Percentiles rank a stretch among this genome's conserved stretches.
phyloP scores from a whole-genome alignment of 2,888 invertebrate species.

The Onthophagus sagittarius region DNA sequence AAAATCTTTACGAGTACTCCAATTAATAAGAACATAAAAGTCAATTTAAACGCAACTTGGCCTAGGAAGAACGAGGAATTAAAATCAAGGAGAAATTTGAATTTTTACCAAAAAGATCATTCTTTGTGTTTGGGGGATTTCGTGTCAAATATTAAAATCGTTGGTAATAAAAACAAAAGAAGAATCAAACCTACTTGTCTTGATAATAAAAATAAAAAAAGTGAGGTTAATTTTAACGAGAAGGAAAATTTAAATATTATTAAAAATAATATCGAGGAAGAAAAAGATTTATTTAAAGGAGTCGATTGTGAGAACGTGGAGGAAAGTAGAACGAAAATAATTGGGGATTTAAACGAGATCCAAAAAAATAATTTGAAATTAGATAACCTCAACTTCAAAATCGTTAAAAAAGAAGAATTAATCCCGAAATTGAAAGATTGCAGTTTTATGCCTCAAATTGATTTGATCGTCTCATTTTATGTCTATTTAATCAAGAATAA shows the following conservation, averaged over 20 bases:
- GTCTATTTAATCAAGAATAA: slow-evolving; percentile 57
- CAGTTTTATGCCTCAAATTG: slow-evolving; percentile 52
- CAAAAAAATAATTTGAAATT: background rate
- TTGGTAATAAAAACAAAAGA: background rate
- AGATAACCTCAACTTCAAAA: background rate
- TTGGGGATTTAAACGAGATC: background rate
- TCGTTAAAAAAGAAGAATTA: slow-evolving; percentile 35
- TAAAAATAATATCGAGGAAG: background rate
- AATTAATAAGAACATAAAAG: background rate
- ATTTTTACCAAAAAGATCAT: background rate
- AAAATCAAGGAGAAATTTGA: background rate
- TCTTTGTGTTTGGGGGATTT: slow-evolving; percentile 2
- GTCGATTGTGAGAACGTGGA: background rate
- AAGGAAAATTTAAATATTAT: background rate
- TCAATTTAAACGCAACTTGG: background rate
- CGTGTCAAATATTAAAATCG: background rate
- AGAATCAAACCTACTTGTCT: slow-evolving; percentile 1
- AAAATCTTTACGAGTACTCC: background rate
- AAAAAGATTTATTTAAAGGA: background rate
- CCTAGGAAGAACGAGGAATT: background rate
- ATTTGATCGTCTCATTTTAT: slow-evolving; percentile 57
- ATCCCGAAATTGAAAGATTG: slow-evolving; percentile 51
- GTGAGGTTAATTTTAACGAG: background rate
- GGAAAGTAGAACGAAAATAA: background rate
- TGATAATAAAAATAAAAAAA: too few species aligned